Evolutionary conservation across 2,797 vertebrate species (phyloP).

Genomic region (Hapalemur alaotrensis): DNA sequence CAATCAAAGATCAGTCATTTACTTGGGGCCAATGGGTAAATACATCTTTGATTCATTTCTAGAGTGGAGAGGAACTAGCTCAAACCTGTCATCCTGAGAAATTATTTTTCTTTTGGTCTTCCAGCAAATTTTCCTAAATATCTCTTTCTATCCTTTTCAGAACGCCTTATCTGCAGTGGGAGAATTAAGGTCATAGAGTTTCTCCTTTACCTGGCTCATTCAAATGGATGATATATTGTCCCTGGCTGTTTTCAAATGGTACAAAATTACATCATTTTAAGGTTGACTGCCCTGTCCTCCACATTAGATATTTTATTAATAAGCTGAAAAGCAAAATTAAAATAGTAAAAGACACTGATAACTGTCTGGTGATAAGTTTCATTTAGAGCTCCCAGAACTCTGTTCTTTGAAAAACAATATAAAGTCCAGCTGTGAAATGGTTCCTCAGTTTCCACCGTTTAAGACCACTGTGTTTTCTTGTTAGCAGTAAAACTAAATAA

Average conservation of each 20-base stretch:
- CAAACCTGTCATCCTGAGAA: neutral
- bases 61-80: neutral
- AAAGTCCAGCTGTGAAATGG: neutral
- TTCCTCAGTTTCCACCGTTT: slow-evolving; percentile 51
- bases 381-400: neutral
- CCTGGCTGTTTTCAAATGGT: slow-evolving; percentile 29
- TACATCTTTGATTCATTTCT: neutral
- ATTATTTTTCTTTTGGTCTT: neutral
- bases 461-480: slow-evolving; percentile 68
- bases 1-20: neutral
- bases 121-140: neutral
- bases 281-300: neutral
- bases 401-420: slow-evolving; percentile 11
- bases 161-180: neutral
- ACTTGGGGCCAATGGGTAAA: neutral
- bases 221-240: slow-evolving; percentile 41
- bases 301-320: neutral
- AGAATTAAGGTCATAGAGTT: slow-evolving; percentile 13
- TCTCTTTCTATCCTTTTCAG: neutral
- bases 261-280: slow-evolving; percentile 49
- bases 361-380: neutral
- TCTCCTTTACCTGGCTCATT: slow-evolving; percentile 38
- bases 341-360: slow-evolving; percentile 34
- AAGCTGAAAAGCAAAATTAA: slow-evolving; percentile 55
- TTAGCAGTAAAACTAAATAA: slow-evolving; percentile 45